Conservation (phyloP, 2,797 vertebrate species). For the Nannoperca obscura region DNA sequence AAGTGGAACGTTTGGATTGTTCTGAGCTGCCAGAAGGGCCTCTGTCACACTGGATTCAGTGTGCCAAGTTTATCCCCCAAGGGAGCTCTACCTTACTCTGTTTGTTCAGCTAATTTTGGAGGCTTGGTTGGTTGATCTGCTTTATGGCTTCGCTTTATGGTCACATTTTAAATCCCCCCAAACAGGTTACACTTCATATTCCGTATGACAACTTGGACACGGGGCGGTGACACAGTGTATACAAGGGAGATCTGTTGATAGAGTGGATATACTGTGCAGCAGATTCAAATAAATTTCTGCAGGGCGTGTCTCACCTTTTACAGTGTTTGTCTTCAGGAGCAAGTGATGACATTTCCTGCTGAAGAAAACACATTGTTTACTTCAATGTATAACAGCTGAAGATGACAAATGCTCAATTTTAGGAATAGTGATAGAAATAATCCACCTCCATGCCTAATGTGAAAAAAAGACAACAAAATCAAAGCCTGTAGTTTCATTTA, state of each 20-base stretch:
- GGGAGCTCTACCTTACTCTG: constrained; percentile 76
- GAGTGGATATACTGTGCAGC: not conserved
- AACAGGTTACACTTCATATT: constrained; percentile 57
- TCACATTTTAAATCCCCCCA: constrained; percentile 63
- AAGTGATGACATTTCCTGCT: constrained; percentile 74
- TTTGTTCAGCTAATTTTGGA: constrained; percentile 82
- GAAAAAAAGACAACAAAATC: constrained; percentile 37
- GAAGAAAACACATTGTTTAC: constrained; percentile 53
- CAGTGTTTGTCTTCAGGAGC: constrained; percentile 47
- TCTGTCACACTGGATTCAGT: constrained; percentile 75
- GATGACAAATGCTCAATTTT: constrained; percentile 7
- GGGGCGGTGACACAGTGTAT: not conserved
- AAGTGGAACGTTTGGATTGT: constrained; percentile 82
- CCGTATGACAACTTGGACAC: constrained; percentile 21
- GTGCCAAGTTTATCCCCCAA: constrained; percentile 72
- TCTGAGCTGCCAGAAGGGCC: constrained; percentile 71
- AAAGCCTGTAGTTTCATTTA: constrained; percentile 39
- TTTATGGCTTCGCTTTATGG: constrained; percentile 68
- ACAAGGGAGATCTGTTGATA: constrained; percentile 9
- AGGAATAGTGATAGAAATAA: not conserved
- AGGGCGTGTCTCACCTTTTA: constrained; percentile 75
- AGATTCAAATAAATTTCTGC: constrained; percentile 12
- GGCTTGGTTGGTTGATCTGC: constrained; percentile 69
- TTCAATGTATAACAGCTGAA: constrained; percentile 1
- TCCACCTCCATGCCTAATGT: not conserved